Percentiles rank a stretch among this genome's conserved stretches.
Evolutionary conservation across 2,888 invertebrate genomes (phyloP).

Genomic region (Ditylenchus weischeri): DNA sequence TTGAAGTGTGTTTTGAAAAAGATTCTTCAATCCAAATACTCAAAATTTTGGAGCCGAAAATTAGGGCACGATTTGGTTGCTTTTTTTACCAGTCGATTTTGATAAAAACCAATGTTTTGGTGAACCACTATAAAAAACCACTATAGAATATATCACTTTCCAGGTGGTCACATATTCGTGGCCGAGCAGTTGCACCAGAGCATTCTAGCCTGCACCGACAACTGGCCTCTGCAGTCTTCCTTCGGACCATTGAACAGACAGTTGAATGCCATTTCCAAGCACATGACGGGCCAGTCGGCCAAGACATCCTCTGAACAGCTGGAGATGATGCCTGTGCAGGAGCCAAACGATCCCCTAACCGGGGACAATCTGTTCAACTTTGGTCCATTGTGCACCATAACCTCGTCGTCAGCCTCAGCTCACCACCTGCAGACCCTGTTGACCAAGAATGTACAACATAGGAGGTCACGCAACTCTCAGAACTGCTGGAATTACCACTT

Average conservation of each 20-base stretch:
- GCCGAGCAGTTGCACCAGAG: constrained; percentile 34
- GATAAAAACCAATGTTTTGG: no score
- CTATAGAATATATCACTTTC: not conserved
- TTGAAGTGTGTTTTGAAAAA: no score
- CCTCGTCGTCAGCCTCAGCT: constrained; percentile 67
- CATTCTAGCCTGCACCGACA: constrained; percentile 25
- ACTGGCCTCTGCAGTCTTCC: constrained; percentile 24
- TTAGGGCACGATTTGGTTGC: no score
- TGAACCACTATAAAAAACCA: no score
- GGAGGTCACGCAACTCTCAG: constrained; percentile 70
- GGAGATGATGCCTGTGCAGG: not conserved
- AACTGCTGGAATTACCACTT: constrained; percentile 83
- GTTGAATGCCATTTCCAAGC: constrained; percentile 17
- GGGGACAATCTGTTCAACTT: not conserved
- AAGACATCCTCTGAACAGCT: not conserved
- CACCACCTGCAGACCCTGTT: constrained; percentile 85
- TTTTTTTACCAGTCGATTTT: no score
- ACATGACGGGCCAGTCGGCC: constrained; percentile 26
- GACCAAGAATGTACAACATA: constrained; percentile 75
- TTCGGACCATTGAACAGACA: constrained; percentile 29
- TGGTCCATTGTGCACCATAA: not conserved
- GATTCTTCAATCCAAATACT: no score
- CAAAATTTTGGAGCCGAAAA: no score
- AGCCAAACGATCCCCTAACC: constrained; percentile 5
- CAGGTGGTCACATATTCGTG: constrained; percentile 38